These are phyloP conservation scores for Campylomormyrus tamandua DNA, from an alignment of 2,113 vertebrate genomes.

Conservation along the genomic window DNA sequence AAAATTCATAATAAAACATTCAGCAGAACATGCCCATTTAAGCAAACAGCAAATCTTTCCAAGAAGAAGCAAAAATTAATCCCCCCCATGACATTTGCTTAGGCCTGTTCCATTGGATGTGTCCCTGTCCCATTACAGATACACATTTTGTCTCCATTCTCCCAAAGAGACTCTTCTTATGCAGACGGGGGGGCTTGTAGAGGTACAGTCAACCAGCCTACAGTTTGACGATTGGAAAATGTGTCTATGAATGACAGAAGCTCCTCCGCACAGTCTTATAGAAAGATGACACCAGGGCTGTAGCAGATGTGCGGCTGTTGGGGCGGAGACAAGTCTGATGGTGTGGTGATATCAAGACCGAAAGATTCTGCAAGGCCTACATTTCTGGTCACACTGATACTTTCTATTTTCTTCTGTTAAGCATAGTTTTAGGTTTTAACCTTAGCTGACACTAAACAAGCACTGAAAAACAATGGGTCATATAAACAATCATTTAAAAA, in stretches of 20 bases:
- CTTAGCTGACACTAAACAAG: neutral
- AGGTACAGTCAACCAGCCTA: neutral
- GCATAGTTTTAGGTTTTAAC: neutral
- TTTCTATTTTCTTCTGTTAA: neutral
- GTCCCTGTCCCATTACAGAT: neutral
- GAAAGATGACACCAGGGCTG: neutral
- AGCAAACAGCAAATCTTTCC: neutral
- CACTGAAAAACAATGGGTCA: neutral
- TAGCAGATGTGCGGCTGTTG: neutral
- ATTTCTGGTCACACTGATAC: neutral
- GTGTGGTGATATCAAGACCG: slow-evolving; percentile 2
- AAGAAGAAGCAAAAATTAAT: neutral
- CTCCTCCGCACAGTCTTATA: neutral
- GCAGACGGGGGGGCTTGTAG: neutral
- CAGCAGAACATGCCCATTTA: neutral
- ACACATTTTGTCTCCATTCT: neutral
- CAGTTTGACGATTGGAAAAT: neutral
- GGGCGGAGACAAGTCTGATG: neutral
- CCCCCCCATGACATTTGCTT: neutral
- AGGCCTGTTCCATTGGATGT: neutral
- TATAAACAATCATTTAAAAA: neutral
- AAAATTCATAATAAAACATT: neutral
- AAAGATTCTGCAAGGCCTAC: neutral
- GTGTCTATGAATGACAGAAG: neutral
- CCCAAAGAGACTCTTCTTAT: neutral